These are phyloP conservation scores for Cyanoliseus patagonus DNA, from an alignment of 2,113 vertebrate genomes.

Conservation along the genomic window DNA sequence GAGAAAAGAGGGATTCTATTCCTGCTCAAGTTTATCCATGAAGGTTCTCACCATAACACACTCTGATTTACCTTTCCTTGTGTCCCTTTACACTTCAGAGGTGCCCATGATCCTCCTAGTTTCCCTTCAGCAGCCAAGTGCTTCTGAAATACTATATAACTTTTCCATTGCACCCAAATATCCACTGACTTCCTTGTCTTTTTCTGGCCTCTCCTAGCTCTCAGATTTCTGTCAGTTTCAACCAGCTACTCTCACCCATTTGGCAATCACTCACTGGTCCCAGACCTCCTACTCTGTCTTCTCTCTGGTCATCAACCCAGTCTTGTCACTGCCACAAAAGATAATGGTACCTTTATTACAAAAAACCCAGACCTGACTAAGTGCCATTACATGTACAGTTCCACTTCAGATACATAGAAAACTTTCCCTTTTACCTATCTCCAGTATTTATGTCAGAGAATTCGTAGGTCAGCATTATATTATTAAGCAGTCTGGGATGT, in stretches of 20 bases:
- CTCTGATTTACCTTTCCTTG: neutral
- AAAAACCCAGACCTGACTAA: neutral
- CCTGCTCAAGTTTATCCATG: neutral
- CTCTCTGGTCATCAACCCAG: rapidly evolving
- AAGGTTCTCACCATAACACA: neutral
- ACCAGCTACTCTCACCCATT: neutral
- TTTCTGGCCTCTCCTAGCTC: neutral
- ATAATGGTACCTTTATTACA: neutral
- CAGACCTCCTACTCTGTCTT: neutral
- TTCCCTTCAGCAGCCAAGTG: neutral
- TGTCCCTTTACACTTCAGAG: neutral
- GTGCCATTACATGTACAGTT: neutral
- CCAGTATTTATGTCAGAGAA: neutral
- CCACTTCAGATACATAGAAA: rapidly evolving
- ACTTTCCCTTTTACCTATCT: neutral
- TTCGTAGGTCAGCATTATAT: neutral
- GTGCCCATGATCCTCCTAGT: neutral
- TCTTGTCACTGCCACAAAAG: neutral
- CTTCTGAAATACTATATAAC: neutral
- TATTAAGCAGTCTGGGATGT: neutral
- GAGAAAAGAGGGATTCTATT: neutral
- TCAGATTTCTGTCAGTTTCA: neutral
- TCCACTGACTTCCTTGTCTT: neutral
- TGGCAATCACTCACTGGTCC: neutral
- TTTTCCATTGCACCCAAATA: neutral